These are phyloP conservation scores for Albula goreensis DNA, from an alignment of 2,113 vertebrate species.

Conservation along the genomic window DNA sequence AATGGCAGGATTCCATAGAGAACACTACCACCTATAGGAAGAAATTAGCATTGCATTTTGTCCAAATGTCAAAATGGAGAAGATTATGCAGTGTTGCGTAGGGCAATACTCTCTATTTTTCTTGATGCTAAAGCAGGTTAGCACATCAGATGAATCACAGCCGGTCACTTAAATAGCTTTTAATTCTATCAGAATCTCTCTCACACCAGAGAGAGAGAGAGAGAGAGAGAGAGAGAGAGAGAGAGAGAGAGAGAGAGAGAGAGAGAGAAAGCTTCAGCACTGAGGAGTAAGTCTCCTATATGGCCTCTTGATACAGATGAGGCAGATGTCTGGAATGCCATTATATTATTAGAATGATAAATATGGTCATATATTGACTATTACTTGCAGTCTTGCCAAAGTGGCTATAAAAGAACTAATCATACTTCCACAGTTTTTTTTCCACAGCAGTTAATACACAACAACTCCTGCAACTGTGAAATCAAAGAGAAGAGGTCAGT, in stretches of 20 bases:
- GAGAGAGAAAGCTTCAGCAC: no score
- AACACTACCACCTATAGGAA: conserved; percentile 51
- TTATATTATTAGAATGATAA: no score
- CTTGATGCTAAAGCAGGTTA: background rate
- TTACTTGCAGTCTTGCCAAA: background rate
- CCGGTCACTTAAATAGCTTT: background rate
- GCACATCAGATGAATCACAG: background rate
- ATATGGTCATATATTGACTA: no score
- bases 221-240: no score
- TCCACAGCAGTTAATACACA: background rate
- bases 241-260: no score
- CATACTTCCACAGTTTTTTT: background rate
- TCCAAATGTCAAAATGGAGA: background rate
- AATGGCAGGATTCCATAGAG: conserved; percentile 41
- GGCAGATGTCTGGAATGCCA: no score
- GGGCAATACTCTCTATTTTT: background rate
- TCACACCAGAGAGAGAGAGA: no score
- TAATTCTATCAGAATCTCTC: conserved; percentile 11
- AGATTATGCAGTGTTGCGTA: background rate
- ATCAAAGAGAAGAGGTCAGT: no score
- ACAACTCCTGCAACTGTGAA: no score
- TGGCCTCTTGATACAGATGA: no score
- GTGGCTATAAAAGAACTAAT: background rate
- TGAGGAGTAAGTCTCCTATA: no score
- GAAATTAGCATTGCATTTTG: background rate